Evolutionary conservation across 2,888 invertebrate species (phyloP), one percentile per base, ranked within the genome.

Genomic region (Hyalella azteca): DNA sequence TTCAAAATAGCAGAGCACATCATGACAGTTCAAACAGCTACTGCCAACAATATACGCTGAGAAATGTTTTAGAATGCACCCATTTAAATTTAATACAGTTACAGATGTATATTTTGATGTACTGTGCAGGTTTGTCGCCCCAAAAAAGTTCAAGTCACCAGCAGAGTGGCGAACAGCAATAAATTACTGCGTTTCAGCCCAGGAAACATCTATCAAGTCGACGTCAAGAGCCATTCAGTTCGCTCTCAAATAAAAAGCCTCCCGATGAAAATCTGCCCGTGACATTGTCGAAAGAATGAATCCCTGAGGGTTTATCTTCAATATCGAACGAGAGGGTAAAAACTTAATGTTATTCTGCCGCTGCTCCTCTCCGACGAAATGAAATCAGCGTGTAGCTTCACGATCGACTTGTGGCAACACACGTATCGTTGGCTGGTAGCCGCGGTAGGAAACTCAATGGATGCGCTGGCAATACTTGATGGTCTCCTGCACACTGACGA

Each of bases 151-250:
- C 36, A 66, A 66, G 22, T 66, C 36, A n/a, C 19, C n/a, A 66
- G 66, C 36, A 32, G 66, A 36, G 54, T 54, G 26, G 26, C 66
- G 66, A 66, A 66, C 36, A 32, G 39, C 66, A 66, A 36, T 66
- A 66, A 66, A 66, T 66, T 66, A 66, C 66, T 29, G 29, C 32
- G 19, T 66, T 66, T 66, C 66, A 66, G 29, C 36, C 36, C 36
- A 36, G 66, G 66, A 66, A 66, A 66, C 66, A 66, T 66, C 66
- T 11, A 66, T 66, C 66, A 66, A 66, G 66, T n/a, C 66, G 66
- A 66, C 66, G 66, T 66, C 66, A 66, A 66, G 66, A 36, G 66
- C 66, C 29, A 66, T 66, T 66, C 36, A 66, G n/a, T 32, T 11
- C 66, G 66, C 66, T 36, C 36, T 29, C 22, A 66, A 66, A 66